A percentile compares a stretch with the other conserved stretches of the same genome.
Conservation (phyloP, 1,140 invertebrate species). For the Ceratosolen fusciceps region DNA sequence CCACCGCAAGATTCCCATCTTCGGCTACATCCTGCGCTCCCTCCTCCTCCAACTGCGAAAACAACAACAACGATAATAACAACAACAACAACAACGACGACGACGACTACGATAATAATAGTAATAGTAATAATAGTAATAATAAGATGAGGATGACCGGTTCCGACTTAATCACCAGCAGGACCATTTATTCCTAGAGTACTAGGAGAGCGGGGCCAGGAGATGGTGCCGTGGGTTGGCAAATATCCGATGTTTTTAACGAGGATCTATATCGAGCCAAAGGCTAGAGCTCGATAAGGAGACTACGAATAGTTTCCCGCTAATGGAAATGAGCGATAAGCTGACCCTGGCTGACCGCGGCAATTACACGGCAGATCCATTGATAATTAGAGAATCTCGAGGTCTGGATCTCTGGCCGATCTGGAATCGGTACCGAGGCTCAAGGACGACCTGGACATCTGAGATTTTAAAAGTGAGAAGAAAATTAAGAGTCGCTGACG, state of each 20-base stretch:
- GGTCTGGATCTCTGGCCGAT: not conserved
- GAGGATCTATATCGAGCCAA: not conserved
- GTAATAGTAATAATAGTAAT: no score
- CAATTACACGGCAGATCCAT: not conserved
- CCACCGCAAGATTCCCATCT: constrained; percentile 31
- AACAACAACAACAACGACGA: no score
- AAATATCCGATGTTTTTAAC: not conserved
- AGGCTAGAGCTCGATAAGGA: not conserved
- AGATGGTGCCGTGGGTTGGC: not conserved
- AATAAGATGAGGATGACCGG: not conserved
- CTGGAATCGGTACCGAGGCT: no score
- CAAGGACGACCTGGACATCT: no score
- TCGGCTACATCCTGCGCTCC: not conserved
- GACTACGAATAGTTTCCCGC: not conserved
- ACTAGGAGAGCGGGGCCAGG: not conserved
- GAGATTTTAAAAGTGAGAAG: not conserved
- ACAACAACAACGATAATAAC: no score
- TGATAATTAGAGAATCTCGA: not conserved
- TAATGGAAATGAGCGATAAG: no score
- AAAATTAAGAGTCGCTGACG: not conserved
- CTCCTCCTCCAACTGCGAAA: no score
- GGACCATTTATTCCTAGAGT: constrained; percentile 19
- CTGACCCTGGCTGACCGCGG: no score
- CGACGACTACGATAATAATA: no score
- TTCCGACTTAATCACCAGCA: constrained; percentile 2